Conservation (phyloP, 2,113 vertebrate species). For the Garra rufa region DNA sequence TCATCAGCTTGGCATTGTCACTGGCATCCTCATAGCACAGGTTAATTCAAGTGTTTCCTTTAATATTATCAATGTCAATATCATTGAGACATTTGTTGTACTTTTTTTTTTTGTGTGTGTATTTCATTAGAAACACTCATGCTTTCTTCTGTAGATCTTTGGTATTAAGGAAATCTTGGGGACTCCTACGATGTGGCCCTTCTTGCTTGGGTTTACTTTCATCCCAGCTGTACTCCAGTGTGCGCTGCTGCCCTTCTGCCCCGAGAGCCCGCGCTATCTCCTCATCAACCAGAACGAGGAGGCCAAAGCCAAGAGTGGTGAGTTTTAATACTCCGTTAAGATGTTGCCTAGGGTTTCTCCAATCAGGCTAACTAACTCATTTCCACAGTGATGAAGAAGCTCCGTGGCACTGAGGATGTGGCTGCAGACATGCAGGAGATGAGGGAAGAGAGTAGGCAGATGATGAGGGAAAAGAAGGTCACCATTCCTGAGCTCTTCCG, state of each 20-base stretch:
- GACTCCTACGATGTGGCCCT: constrained; percentile 84
- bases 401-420: constrained; percentile 88
- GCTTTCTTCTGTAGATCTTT: constrained; percentile 79
- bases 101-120: too few species aligned
- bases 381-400: constrained; percentile 86
- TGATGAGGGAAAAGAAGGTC: constrained; percentile 95
- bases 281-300: constrained; percentile 95
- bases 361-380: neutral
- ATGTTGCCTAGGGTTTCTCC: neutral
- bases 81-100: too few species aligned
- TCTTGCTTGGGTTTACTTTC: constrained; percentile 87
- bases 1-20: constrained; percentile 92
- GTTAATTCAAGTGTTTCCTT: constrained; percentile 64
- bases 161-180: constrained; percentile 92
- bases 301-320: constrained; percentile 91
- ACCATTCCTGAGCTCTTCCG: constrained; percentile 92
- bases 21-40: constrained; percentile 93
- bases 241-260: constrained; percentile 88
- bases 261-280: constrained; percentile 93
- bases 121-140: too few species aligned
- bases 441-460: constrained; percentile 94
- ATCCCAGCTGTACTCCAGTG: constrained; percentile 88
- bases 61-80: too few species aligned
- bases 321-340: constrained; percentile 54
- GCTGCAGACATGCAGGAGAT: constrained; percentile 91